Conservation (phyloP, 1,140 invertebrate species). For the Halictus rubicundus region DNA sequence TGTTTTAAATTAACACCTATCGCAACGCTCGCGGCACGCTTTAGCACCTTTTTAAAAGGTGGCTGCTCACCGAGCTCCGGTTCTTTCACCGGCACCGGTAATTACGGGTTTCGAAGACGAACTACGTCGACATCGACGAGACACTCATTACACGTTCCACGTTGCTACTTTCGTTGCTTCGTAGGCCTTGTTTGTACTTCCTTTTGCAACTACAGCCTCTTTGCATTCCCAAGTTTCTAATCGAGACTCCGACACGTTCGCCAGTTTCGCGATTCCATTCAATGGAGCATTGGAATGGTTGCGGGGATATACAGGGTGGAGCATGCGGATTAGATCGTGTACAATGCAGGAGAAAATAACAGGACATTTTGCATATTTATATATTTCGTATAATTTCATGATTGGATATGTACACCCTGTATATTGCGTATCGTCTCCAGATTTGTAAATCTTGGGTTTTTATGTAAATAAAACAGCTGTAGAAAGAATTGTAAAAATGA, state of each 20-base stretch:
- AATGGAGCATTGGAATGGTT: neutral
- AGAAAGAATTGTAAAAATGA: too few relatives aligned
- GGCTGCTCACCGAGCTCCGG: constrained; percentile 40
- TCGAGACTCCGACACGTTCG: neutral
- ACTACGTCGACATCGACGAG: constrained; percentile 53
- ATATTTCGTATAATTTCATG: too few relatives aligned
- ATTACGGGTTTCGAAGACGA: constrained; percentile 58
- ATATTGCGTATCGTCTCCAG: too few relatives aligned
- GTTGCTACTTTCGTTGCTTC: neutral
- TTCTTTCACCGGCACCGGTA: constrained; percentile 56
- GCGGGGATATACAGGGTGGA: neutral
- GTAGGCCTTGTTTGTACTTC: neutral
- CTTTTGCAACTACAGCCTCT: neutral
- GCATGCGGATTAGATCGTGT: too few relatives aligned
- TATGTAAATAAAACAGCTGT: too few relatives aligned
- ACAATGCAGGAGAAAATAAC: too few relatives aligned
- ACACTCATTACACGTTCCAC: constrained; percentile 54
- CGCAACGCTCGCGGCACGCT: constrained; percentile 68
- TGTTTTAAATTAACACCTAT: constrained; percentile 77
- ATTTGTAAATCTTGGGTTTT: too few relatives aligned
- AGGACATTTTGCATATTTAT: too few relatives aligned
- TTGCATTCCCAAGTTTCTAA: neutral
- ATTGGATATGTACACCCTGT: too few relatives aligned
- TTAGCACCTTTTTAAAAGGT: constrained; percentile 74
- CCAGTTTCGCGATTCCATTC: neutral